Evolutionary conservation across 2,888 invertebrate species (phyloP).

Genomic region (Synergus laeviventris): DNA sequence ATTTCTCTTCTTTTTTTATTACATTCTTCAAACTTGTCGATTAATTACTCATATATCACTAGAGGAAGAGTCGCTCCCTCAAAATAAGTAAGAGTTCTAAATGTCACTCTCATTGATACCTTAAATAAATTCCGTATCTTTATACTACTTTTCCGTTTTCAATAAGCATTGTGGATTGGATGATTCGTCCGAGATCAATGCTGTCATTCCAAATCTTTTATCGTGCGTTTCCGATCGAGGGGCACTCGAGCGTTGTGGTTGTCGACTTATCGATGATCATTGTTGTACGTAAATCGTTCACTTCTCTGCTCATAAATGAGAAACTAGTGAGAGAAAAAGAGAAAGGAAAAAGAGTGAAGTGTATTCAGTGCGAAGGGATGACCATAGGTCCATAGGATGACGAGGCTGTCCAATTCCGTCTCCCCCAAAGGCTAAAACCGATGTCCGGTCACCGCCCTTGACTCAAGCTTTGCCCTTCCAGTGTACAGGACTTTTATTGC

Average conservation of each 20-base stretch:
- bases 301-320: slow-evolving; percentile 69
- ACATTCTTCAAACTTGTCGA: no score
- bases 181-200: slow-evolving; percentile 46
- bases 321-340: slow-evolving; percentile 55
- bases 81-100: background rate
- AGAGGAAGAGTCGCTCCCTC: background rate
- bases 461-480: slow-evolving; percentile 66
- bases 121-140: background rate
- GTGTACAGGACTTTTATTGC: slow-evolving; percentile 73
- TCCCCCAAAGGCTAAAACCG: slow-evolving; percentile 64
- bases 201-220: slow-evolving; percentile 24
- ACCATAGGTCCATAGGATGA: slow-evolving; percentile 50
- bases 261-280: slow-evolving; percentile 62
- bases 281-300: slow-evolving; percentile 74
- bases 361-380: slow-evolving; percentile 45
- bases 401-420: slow-evolving; percentile 57
- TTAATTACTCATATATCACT: background rate
- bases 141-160: slow-evolving; percentile 45
- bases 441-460: slow-evolving; percentile 74
- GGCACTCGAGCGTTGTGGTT: slow-evolving; percentile 49
- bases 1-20: background rate
- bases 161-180: slow-evolving; percentile 48
- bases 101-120: background rate
- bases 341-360: slow-evolving; percentile 48
- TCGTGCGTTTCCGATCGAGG: slow-evolving; percentile 46